Evolutionary conservation across 2,797 vertebrate genomes (phyloP), one percentile per base, ranked within the genome.

Genomic region (Pelobates cultripes): DNA sequence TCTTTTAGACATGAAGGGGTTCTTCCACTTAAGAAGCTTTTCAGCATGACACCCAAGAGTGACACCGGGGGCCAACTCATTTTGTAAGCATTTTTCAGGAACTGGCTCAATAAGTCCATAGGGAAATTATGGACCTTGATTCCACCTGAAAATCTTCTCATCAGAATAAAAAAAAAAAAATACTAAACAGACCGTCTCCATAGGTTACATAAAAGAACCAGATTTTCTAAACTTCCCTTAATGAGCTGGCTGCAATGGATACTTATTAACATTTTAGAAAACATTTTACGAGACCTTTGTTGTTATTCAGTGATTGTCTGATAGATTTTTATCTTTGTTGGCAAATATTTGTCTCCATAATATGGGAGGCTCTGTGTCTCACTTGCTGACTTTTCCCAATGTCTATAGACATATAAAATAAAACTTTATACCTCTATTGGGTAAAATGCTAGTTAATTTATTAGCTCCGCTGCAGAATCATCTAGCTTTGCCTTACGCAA

Each of bases 161-260:
- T 14, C 6, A 10, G 3, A 14, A 10, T 4, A 10, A 10, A 57
- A 57, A 57, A 3, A n/a, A n/a, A n/a, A n/a, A n/a, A n/a, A n/a
- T n/a, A n/a, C n/a, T n/a, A n/a, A n/a, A n/a, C n/a, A n/a, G n/a
- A n/a, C n/a, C 4, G 55, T 57, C 55, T 57, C 55, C 13, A 57
- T 14, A 57, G 55, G 7, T 6, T 57, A 57, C 55, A 47, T 87
- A 87, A 75, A 86, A 88, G 84, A 86, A 89, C 81, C 87, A 87
- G 88, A 86, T 86, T 83, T 73, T 88, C 75, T 86, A 4, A 57
- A 57, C 55, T 10, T 57, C 13, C 55, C 6, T 57, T 57, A 57
- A 57, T 57, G 55, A 57, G 55, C 6, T 57, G 55, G 7, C 6
- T 57, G 13, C 13, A 5, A 14, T 10, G 7, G 55, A 57, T 6